Conservation (phyloP, 2,888 invertebrate genomes). For the Drosophila phalerata region DNA sequence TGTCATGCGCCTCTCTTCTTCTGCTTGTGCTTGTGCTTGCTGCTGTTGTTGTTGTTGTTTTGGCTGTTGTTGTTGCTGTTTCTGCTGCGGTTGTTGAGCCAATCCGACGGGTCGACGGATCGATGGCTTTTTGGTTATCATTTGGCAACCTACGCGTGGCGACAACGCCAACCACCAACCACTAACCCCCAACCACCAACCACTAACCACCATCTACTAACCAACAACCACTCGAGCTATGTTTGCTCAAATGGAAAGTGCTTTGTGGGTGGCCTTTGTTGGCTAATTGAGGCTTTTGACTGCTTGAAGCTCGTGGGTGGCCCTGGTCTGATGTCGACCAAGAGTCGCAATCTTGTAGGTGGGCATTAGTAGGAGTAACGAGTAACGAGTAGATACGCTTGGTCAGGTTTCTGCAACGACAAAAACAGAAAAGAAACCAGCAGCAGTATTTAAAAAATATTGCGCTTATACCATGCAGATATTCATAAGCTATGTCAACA, state of each 20-base stretch:
- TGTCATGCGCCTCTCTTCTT: constrained; percentile 63
- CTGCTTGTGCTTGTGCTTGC: constrained; percentile 32
- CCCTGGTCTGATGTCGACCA: constrained; percentile 9
- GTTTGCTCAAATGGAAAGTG: constrained; percentile 58
- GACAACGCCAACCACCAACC: constrained; percentile 55
- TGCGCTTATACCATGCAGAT: too few relatives aligned
- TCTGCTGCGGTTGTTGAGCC: constrained; percentile 45
- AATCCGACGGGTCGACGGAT: constrained; percentile 57
- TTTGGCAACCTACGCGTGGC: constrained; percentile 77
- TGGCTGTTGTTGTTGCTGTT: constrained; percentile 26
- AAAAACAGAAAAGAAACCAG: background rate
- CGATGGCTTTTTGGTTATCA: constrained; percentile 78
- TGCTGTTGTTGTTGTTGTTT: constrained; percentile 34
- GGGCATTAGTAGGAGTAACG: constrained; percentile 10
- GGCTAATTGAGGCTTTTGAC: constrained; percentile 45
- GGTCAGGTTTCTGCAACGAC: constrained; percentile 6
- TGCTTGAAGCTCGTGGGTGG: constrained; percentile 31
- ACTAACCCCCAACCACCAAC: constrained; percentile 9
- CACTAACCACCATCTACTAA: constrained; percentile 25
- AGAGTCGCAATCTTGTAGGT: constrained; percentile 11
- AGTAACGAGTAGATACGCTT: constrained; percentile 1
- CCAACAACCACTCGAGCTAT: constrained; percentile 19
- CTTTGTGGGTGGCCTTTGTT: constrained; percentile 61
- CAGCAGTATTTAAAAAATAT: background rate
- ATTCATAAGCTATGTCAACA: too few relatives aligned